These are phyloP conservation scores for Bombyx huttoni DNA, from an alignment of 2,888 invertebrate genomes.

Conservation along the genomic window DNA sequence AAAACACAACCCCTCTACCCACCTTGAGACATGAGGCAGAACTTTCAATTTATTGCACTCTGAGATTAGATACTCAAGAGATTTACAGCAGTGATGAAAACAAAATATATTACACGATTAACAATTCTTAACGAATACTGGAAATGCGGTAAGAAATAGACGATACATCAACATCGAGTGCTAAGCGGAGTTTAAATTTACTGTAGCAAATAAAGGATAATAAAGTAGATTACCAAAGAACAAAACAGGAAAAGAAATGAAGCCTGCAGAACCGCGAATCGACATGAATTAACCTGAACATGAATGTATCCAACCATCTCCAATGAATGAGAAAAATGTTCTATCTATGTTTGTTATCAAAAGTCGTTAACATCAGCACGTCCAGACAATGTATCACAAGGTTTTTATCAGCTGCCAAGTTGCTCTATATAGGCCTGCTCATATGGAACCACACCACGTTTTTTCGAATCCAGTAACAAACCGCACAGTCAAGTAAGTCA, in stretches of 20 bases:
- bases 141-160: neutral
- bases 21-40: no score
- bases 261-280: neutral
- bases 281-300: neutral
- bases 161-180: neutral
- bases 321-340: constrained; percentile 12
- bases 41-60: no score
- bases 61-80: no score
- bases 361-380: constrained; percentile 28
- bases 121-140: neutral
- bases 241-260: neutral
- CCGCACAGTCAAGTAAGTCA: constrained; percentile 44
- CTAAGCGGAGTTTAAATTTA: neutral
- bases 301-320: neutral
- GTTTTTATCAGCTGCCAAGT: constrained; percentile 42
- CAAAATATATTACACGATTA: no score
- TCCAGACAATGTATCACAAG: constrained; percentile 39
- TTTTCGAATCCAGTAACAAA: constrained; percentile 36
- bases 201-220: neutral
- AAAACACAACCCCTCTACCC: no score
- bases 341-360: constrained; percentile 24
- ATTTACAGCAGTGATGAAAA: no score
- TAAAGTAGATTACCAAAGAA: neutral
- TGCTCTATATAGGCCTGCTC: constrained; percentile 43
- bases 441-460: constrained; percentile 37